Conservation (phyloP, 1,140 invertebrate species). For the Gonioctena quinquepunctata region DNA sequence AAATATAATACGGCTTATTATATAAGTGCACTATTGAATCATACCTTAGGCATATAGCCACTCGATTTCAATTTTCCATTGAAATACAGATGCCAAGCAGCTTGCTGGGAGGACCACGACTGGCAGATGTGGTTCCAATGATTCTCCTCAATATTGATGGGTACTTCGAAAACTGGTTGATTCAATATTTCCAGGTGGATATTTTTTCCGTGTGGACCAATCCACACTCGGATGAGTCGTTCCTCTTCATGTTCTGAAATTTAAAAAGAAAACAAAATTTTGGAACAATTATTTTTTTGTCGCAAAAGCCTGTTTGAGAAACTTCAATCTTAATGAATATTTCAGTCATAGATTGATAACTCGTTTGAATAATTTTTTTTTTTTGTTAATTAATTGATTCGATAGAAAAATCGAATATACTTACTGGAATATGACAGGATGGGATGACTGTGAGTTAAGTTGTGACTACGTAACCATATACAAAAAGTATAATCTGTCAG, state of each 20-base stretch:
- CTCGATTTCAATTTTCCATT: slow-evolving; percentile 58
- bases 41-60: slow-evolving; percentile 60
- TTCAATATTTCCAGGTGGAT: slow-evolving; percentile 64
- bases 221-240: slow-evolving; percentile 64
- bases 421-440: slow-evolving; percentile 70
- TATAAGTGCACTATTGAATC: no score
- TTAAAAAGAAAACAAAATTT: slow-evolving; percentile 8
- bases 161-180: slow-evolving; percentile 55
- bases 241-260: slow-evolving; percentile 62
- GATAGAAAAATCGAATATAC: slow-evolving; percentile 46
- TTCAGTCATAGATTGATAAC: no score
- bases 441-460: slow-evolving; percentile 64
- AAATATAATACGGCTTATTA: no score
- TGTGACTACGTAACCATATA: slow-evolving; percentile 65
- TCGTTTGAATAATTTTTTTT: no score
- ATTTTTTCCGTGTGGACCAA: slow-evolving; percentile 60
- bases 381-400: no score
- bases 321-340: no score
- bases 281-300: slow-evolving; percentile 5
- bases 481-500: slow-evolving; percentile 70
- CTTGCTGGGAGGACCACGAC: slow-evolving; percentile 64
- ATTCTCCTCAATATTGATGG: slow-evolving; percentile 58
- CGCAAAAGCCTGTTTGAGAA: no score
- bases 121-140: slow-evolving; percentile 70
- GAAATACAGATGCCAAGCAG: slow-evolving; percentile 64